Evolutionary conservation across 2,113 vertebrate species (phyloP), one percentile per base, ranked within the genome.

Genomic region (Mionectes macconnelli): DNA sequence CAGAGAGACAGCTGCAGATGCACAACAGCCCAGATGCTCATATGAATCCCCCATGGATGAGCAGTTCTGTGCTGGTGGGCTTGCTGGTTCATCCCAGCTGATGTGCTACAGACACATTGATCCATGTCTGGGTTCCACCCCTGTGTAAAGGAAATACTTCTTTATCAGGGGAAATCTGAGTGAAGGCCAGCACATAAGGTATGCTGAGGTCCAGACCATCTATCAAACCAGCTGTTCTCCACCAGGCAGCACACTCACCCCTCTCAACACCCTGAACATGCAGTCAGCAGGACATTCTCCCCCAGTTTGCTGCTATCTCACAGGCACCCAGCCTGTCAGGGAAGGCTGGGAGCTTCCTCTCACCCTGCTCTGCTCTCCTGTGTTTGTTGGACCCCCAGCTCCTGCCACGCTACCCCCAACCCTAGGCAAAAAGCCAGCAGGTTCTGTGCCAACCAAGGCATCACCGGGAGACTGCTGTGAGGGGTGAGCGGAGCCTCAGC

Each of bases 201-300:
- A 11, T 31, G 31, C 28, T 75, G 42, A 50, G 31, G 9, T 79
- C 42, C 49, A 15, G 7, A 30, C 20, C 5, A 17, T 21, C 28
- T 31, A 10, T 12, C 35, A 25, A 23, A 24, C 0, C 5, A 37
- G 5, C 52, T 33, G 2, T 5, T 21, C 39, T 49, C 18, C 21
- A 3, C 24, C 3, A 5, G 10, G 25, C 6, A 63, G 37, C 0
- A 0, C 2, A 5, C 28, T 59, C 19, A 18, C 4, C 0, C 31
- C 44, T 67, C 12, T 25, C 33, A 44, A 2, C 8, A 7, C 2
- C 1, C 66, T 40, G 27, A 20, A 24, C 14, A 17, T 0, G 1
- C 21, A 2, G 0, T 25, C 44, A 79, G 28, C 42, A 17, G 37
- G 14, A n/a, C 14, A 0, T 42, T 21, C 23, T 57, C 8, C 21